Evolutionary conservation across 2,797 vertebrate species (phyloP), one percentile per base, ranked within the genome.

Genomic region (Xerus rutilus): DNA sequence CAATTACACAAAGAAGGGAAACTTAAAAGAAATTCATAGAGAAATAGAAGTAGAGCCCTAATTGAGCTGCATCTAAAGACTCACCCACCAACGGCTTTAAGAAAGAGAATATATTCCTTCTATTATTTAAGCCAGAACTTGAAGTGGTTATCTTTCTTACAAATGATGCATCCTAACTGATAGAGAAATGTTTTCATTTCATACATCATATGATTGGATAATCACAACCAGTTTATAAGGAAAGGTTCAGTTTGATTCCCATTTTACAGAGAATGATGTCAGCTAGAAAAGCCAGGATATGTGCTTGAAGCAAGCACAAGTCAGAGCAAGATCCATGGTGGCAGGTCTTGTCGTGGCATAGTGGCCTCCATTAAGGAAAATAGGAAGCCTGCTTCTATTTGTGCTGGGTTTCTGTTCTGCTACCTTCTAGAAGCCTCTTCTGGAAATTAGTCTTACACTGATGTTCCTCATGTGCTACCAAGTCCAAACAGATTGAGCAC

Each of bases 81-180:
- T 6, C 12, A 64, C 30, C 18, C 23, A 82, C 67, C n/a, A 64
- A 43, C 12, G 25, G 20, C 32, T 73, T 45, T 87, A 79, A 81
- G 47, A 59, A 64, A 86, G n/a, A 84, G n/a, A 93, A 52, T 70
- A 52, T 2, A 59, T 43, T 59, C 20, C 21, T 72, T 90, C 21
- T n/a, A 91, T 62, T 47, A 64, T 43, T 54, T 85, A 91, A 70
- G 45, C 25, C 72, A 39, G 70, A 91, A 69, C 84, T 90, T 54
- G 93, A 93, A 70, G 74, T 67, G 23, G 7, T 78, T 87, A 49
- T 72, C 12, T 81, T 92, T 87, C 15, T 76, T 89, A 57, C 21
- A 77, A 82, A n/a, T 52, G 86, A 82, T 77, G 7, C 45, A 35
- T 45, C 23, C 43, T 76, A 62, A 62, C 23, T 64, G 52, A 35